Evolutionary conservation across 2,888 invertebrate species (phyloP).

Genomic region (Pammene aurita): DNA sequence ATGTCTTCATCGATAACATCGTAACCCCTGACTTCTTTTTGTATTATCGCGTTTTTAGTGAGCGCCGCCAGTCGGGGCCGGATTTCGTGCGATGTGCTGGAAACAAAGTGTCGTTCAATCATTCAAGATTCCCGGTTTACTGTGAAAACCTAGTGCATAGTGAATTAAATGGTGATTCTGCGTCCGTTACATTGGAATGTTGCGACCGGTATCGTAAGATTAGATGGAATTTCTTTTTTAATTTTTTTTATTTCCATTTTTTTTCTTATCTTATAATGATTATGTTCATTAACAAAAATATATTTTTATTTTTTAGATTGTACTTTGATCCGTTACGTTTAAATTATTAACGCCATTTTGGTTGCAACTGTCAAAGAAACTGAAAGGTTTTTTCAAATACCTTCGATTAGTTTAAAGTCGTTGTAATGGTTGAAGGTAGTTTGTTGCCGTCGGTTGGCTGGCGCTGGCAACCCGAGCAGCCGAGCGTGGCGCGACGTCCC

Average conservation of each 20-base stretch:
- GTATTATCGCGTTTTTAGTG: constrained; percentile 80
- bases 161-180: constrained; percentile 73
- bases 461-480: constrained; percentile 63
- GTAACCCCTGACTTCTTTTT: constrained; percentile 82
- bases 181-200: constrained; percentile 71
- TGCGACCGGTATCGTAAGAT: constrained; percentile 74
- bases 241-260: constrained; percentile 30
- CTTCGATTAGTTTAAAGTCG: not conserved
- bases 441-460: constrained; percentile 5
- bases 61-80: constrained; percentile 68
- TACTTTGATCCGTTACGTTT: not conserved
- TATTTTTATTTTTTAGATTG: constrained; percentile 5
- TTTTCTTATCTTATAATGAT: not conserved
- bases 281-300: not conserved
- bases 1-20: constrained; percentile 82
- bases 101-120: constrained; percentile 73
- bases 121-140: constrained; percentile 60
- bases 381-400: not conserved
- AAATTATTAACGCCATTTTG: constrained; percentile 15
- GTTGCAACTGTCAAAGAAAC: constrained; percentile 6
- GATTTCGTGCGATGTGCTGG: constrained; percentile 76
- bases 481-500: constrained; percentile 65
- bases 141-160: constrained; percentile 77
- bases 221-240: constrained; percentile 62
- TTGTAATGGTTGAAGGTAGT: constrained; percentile 9